These are phyloP conservation scores for Leptinotarsa haldemani DNA, from an alignment of 2,888 invertebrate species.

Conservation along the genomic window DNA sequence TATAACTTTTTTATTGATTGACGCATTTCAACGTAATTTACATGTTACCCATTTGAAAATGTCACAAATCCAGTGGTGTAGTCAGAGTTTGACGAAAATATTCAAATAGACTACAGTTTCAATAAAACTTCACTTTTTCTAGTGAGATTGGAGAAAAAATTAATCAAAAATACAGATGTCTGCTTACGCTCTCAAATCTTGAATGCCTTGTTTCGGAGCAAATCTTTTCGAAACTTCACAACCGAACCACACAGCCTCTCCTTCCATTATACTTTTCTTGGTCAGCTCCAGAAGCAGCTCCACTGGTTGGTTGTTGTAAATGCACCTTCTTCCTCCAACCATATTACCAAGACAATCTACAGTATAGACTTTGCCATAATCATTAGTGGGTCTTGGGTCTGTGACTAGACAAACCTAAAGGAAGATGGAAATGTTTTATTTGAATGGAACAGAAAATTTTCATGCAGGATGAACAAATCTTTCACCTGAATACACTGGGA, in stretches of 20 bases:
- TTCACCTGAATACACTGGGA: too few species aligned
- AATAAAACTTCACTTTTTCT: too few species aligned
- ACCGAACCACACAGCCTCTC: slow-evolving; percentile 93
- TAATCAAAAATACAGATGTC: too few species aligned
- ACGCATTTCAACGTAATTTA: too few species aligned
- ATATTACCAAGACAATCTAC: slow-evolving; percentile 91
- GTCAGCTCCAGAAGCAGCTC: slow-evolving; percentile 81
- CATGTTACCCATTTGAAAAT: too few species aligned
- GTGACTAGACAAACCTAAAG: slow-evolving; percentile 84
- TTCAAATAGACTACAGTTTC: too few species aligned
- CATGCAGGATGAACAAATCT: neutral
- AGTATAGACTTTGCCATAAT: slow-evolving; percentile 84
- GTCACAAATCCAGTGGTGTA: too few species aligned
- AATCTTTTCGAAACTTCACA: slow-evolving; percentile 88
- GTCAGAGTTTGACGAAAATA: too few species aligned
- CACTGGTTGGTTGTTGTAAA: slow-evolving; percentile 90
- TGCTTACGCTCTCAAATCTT: slow-evolving; percentile 79
- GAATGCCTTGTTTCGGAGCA: slow-evolving; percentile 81
- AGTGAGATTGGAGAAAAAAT: too few species aligned
- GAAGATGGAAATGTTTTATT: slow-evolving; percentile 5
- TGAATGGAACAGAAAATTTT: neutral
- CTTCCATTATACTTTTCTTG: slow-evolving; percentile 80
- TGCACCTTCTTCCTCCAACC: slow-evolving; percentile 80
- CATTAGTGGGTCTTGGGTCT: slow-evolving; percentile 84
- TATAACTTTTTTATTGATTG: too few species aligned